Conservation (phyloP, 2,113 vertebrate species). For the Ranitomeya variabilis region DNA sequence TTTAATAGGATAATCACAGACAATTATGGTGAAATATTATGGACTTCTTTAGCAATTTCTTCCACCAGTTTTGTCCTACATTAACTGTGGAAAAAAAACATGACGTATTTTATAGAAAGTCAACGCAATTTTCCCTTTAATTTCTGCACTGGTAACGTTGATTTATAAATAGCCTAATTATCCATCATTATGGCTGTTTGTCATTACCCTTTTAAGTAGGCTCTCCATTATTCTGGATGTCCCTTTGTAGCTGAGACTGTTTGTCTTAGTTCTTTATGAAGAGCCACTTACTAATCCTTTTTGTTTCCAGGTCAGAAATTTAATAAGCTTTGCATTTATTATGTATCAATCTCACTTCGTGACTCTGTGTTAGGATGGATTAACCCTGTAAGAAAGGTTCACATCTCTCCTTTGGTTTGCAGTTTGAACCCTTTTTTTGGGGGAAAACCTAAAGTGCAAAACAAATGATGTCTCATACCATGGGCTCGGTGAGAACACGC, state of each 20-base stretch:
- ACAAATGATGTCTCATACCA: background rate
- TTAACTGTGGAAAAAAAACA: background rate
- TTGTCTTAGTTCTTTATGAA: constrained; percentile 7
- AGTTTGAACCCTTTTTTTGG: background rate
- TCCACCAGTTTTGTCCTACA: background rate
- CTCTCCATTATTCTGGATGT: constrained; percentile 10
- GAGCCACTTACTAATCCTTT: constrained; percentile 8
- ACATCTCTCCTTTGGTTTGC: background rate
- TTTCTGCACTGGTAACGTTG: constrained; percentile 4
- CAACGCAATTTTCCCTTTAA: constrained; percentile 31
- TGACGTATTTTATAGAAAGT: constrained; percentile 26
- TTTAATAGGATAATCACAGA: background rate
- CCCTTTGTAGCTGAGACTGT: constrained; percentile 20
- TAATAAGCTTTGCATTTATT: constrained; percentile 5
- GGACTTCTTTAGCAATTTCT: background rate
- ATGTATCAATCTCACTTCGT: background rate
- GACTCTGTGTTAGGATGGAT: background rate
- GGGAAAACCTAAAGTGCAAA: background rate
- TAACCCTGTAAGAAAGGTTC: background rate
- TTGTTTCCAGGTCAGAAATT: constrained; percentile 44
- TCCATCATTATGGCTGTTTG: constrained; percentile 20
- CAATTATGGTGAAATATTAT: constrained; percentile 14
- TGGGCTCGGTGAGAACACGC: background rate
- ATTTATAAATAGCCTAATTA: constrained; percentile 35
- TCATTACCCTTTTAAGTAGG: constrained; percentile 30